phyloP scores from a whole-genome alignment of 2,888 invertebrate species.

The Drosophila vallismaia region DNA sequence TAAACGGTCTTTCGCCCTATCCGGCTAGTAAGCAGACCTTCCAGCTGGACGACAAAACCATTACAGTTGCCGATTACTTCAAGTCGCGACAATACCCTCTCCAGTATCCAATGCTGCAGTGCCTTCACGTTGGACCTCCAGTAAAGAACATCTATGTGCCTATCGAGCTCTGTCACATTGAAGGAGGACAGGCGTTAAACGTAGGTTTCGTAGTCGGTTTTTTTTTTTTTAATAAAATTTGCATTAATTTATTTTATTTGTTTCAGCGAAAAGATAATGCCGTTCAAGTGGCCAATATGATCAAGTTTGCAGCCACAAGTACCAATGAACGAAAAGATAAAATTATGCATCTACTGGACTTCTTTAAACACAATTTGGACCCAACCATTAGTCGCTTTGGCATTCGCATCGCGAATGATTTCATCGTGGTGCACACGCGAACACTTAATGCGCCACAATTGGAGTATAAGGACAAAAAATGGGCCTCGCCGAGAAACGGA shows the following conservation, averaged over 20 bases:
- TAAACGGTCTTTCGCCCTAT: slow-evolving; percentile 56
- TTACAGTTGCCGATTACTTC: slow-evolving; percentile 84
- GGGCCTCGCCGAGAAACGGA: slow-evolving; percentile 56
- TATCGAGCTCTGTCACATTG: slow-evolving; percentile 91
- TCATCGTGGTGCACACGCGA: slow-evolving; percentile 91
- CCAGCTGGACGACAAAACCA: slow-evolving; percentile 49
- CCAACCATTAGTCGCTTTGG: slow-evolving; percentile 91
- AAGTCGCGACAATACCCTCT: slow-evolving; percentile 48
- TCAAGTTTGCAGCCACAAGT: slow-evolving; percentile 92
- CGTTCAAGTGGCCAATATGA: slow-evolving; percentile 93
- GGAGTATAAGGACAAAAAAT: slow-evolving; percentile 84
- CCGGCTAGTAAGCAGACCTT: slow-evolving; percentile 83
- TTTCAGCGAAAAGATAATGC: slow-evolving; percentile 89
- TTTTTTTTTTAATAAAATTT: not conserved
- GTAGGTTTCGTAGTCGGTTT: slow-evolving; percentile 74
- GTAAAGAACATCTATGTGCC: slow-evolving; percentile 91
- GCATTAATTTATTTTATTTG: not conserved
- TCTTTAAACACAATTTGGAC: slow-evolving; percentile 76
- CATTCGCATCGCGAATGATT: slow-evolving; percentile 89
- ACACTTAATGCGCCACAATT: slow-evolving; percentile 91
- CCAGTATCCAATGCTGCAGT: slow-evolving; percentile 89
- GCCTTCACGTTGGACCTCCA: slow-evolving; percentile 91
- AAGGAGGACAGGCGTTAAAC: slow-evolving; percentile 89
- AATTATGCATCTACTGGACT: slow-evolving; percentile 86
- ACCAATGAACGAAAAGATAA: slow-evolving; percentile 91